Evolutionary conservation across 2,888 invertebrate genomes (phyloP).

Genomic region (Meghimatium bilineatum): DNA sequence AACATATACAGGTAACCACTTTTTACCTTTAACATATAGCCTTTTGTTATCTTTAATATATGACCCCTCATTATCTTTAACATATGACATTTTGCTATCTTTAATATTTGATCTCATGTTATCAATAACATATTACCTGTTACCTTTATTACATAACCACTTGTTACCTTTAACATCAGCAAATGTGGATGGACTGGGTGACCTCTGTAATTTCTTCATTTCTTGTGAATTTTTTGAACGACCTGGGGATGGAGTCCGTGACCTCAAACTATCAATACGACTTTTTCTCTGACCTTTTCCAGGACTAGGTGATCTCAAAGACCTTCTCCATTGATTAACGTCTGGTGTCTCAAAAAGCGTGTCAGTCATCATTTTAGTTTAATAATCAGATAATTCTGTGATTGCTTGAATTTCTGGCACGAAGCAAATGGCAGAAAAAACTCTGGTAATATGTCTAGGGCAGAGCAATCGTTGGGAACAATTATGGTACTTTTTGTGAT

Average conservation of each 20-base stretch:
- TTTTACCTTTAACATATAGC: too few relatives aligned
- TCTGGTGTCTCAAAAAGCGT: conserved; percentile 63
- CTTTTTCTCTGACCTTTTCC: background rate
- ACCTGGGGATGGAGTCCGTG: conserved; percentile 64
- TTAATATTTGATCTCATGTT: too few relatives aligned
- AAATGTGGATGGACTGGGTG: conserved; percentile 51
- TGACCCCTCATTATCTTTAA: too few relatives aligned
- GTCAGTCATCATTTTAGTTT: conserved; percentile 25
- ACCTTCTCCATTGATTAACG: conserved; percentile 66
- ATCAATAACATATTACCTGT: too few relatives aligned
- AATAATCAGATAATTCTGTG: background rate
- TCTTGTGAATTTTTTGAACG: conserved; percentile 51
- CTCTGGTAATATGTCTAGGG: background rate
- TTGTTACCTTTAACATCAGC: conserved; percentile 54
- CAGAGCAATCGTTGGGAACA: too few relatives aligned
- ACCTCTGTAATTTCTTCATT: conserved; percentile 22
- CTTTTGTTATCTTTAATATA: too few relatives aligned
- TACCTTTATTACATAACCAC: background rate
- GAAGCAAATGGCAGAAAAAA: background rate
- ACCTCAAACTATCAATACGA: conserved; percentile 51
- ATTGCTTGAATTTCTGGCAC: background rate
- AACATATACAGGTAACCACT: too few relatives aligned
- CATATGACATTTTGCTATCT: too few relatives aligned
- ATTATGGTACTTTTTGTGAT: too few relatives aligned
- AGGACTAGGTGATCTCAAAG: conserved; percentile 63